phyloP scores from a whole-genome alignment of 2,888 invertebrate genomes.

The Polia nebulosa region DNA sequence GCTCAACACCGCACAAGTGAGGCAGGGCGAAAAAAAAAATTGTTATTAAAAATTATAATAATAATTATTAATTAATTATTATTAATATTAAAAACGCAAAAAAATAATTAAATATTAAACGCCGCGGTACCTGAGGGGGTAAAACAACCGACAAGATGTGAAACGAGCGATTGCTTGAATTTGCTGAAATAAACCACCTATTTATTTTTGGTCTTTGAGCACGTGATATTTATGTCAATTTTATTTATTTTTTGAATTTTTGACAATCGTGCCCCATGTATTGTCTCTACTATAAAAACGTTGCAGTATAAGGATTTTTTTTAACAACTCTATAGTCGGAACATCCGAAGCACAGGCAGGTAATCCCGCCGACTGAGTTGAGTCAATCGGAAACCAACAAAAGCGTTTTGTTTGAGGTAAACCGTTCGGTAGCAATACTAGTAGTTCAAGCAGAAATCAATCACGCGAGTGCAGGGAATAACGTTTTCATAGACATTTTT shows the following conservation, averaged over 20 bases:
- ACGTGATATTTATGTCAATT: not conserved
- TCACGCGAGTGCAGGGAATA: not conserved
- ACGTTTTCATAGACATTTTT: constrained; percentile 8
- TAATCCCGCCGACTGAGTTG: not conserved
- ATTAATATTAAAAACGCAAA: too few species aligned
- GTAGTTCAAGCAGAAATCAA: constrained; percentile 28
- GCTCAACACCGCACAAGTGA: too few species aligned
- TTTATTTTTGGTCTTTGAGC: not conserved
- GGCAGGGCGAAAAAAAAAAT: too few species aligned
- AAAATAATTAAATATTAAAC: too few species aligned
- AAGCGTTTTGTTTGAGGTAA: constrained; percentile 12
- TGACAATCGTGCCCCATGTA: too few species aligned
- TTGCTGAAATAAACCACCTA: not conserved
- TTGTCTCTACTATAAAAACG: not conserved
- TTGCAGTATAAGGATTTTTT: not conserved
- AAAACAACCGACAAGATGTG: not conserved
- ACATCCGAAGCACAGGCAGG: not conserved
- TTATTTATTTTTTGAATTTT: not conserved
- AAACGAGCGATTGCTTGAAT: not conserved
- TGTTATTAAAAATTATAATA: too few species aligned
- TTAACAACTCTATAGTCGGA: not conserved
- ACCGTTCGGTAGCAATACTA: constrained; percentile 13
- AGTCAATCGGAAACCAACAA: constrained; percentile 17
- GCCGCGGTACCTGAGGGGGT: too few species aligned
- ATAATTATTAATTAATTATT: too few species aligned